Evolutionary conservation across 2,113 vertebrate genomes (phyloP).

Genomic region (Sander vitreus): DNA sequence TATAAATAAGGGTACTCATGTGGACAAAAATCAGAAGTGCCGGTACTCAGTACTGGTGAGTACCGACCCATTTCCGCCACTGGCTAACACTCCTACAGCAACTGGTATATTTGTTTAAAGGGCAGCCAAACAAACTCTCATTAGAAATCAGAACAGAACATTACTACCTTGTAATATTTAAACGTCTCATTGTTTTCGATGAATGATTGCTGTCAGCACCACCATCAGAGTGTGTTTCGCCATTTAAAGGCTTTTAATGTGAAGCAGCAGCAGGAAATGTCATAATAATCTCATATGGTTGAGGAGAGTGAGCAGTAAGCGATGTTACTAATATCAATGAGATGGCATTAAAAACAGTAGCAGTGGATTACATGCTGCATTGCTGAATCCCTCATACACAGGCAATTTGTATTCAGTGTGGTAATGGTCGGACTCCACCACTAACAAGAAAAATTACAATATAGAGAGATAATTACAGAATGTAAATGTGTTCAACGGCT

Average conservation of each 20-base stretch:
- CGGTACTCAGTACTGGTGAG: no score
- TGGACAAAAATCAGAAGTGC: no score
- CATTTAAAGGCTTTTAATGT: background rate
- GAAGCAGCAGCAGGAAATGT: background rate
- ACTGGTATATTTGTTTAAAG: background rate
- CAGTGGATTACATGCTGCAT: background rate
- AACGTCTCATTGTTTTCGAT: no score
- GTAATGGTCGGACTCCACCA: background rate
- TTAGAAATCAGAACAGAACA: background rate
- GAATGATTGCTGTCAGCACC: background rate
- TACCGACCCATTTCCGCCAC: no score
- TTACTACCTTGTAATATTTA: background rate
- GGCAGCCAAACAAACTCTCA: no score
- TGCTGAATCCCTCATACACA: conserved; percentile 10
- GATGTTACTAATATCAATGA: background rate
- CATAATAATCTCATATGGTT: background rate
- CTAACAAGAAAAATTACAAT: background rate
- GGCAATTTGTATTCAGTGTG: background rate
- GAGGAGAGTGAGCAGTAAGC: background rate
- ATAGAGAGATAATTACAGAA: background rate
- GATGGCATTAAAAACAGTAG: conserved; percentile 2
- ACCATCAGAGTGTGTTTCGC: no score
- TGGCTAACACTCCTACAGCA: background rate
- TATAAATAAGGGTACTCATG: no score
- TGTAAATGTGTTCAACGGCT: background rate